Evolutionary conservation across 2,797 vertebrate species (phyloP).

Genomic region (Cephalopachus bancanus): DNA sequence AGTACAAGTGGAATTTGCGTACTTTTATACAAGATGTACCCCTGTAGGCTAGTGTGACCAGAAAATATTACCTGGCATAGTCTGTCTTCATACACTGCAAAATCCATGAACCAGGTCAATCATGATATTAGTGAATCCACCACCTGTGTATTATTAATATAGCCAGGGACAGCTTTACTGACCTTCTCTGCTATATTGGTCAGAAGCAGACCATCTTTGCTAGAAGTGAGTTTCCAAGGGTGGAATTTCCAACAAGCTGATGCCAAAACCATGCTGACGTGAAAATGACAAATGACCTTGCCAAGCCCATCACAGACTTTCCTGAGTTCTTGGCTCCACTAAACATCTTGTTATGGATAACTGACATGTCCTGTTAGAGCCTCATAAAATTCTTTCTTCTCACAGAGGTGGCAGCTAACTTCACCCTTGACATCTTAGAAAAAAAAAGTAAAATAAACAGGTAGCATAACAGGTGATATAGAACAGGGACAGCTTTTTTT

Average conservation of each 20-base stretch:
- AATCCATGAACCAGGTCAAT: neutral
- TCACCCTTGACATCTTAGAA: neutral
- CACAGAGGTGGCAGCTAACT: neutral
- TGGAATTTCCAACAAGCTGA: neutral
- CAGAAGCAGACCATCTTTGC: neutral
- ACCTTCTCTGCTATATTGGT: neutral
- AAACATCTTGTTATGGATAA: conserved; percentile 9
- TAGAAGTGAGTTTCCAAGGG: neutral
- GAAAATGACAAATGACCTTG: conserved; percentile 61
- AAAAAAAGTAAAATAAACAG: conserved; percentile 41
- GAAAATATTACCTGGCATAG: neutral
- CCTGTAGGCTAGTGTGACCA: neutral
- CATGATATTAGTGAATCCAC: conserved; percentile 14
- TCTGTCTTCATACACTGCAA: neutral
- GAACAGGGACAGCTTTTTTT: neutral
- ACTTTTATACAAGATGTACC: neutral
- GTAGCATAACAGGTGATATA: neutral
- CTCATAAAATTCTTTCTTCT: conserved; percentile 59
- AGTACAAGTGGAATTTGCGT: neutral
- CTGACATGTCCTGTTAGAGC: conserved; percentile 38
- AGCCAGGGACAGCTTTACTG: neutral
- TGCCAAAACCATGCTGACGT: conserved; percentile 35
- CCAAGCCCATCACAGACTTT: conserved; percentile 17
- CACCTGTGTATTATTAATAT: neutral
- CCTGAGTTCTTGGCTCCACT: neutral